Evolutionary conservation across 2,888 invertebrate species (phyloP).

Genomic region (Rhagophthalmus giganteus): DNA sequence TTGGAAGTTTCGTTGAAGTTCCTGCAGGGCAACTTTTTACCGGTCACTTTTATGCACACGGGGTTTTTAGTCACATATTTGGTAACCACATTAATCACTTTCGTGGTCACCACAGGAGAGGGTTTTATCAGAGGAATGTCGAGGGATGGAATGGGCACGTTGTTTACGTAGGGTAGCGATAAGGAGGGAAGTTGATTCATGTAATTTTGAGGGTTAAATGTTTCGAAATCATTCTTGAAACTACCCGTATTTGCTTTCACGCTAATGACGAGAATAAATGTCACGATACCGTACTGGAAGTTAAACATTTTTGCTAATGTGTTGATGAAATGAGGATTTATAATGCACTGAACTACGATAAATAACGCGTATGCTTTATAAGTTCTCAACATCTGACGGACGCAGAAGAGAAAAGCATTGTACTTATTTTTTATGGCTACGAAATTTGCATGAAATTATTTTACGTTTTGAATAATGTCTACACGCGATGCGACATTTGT

Average conservation of each 20-base stretch:
- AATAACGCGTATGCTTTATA: conserved; percentile 4
- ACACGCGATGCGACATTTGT: too few relatives aligned
- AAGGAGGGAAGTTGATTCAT: conserved; percentile 47
- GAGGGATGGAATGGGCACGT: conserved; percentile 42
- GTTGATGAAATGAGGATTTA: conserved; percentile 6
- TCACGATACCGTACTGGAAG: conserved; percentile 2
- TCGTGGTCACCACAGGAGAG: conserved; percentile 48
- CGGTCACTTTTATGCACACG: conserved; percentile 50
- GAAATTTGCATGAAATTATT: too few relatives aligned
- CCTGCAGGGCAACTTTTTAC: conserved; percentile 36
- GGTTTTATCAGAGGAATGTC: conserved; percentile 43
- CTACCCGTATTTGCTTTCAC: conserved; percentile 5
- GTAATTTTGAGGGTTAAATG: conserved; percentile 48
- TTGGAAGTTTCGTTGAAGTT: conserved; percentile 12
- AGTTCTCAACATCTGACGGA: conserved; percentile 5
- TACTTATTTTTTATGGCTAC: background rate
- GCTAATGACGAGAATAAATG: conserved; percentile 5
- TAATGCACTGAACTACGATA: conserved; percentile 8
- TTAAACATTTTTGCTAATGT: conserved; percentile 2
- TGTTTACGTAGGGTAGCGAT: conserved; percentile 47
- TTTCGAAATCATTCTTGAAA: conserved; percentile 37
- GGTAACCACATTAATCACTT: conserved; percentile 49
- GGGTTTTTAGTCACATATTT: conserved; percentile 51
- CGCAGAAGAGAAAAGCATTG: conserved; percentile 9
- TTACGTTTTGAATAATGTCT: too few relatives aligned